A percentile compares a stretch with the other conserved stretches of the same genome.
These are phyloP conservation scores for Phycodurus eques DNA, from an alignment of 2,113 vertebrate species.

Conservation along the genomic window DNA sequence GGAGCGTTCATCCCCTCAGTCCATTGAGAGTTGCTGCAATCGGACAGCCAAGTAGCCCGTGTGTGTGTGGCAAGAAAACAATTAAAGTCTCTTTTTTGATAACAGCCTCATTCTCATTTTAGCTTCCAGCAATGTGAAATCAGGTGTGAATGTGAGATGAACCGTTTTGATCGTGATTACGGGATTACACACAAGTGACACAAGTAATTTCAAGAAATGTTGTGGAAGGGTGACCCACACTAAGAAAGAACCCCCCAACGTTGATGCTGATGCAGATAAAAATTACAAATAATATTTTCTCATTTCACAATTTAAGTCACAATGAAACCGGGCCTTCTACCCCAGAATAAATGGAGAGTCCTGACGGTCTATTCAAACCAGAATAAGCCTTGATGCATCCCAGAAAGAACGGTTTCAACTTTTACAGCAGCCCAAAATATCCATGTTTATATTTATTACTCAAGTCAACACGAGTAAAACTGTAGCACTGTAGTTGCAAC, in stretches of 20 bases:
- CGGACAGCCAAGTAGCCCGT: neutral
- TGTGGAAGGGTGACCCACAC: neutral
- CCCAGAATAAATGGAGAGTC: too few species aligned
- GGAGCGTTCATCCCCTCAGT: conserved; percentile 18
- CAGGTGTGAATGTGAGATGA: neutral
- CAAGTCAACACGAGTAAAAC: too few species aligned
- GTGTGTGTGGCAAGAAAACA: neutral
- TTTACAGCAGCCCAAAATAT: too few species aligned
- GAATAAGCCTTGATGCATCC: too few species aligned
- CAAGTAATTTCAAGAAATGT: neutral
- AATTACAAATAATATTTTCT: neutral
- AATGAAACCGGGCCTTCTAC: neutral
- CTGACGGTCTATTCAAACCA: too few species aligned
- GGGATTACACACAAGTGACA: neutral
- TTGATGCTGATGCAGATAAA: neutral
- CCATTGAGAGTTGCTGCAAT: neutral
- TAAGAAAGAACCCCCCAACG: neutral
- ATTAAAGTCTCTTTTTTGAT: neutral
- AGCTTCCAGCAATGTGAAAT: neutral
- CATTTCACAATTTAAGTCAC: neutral
- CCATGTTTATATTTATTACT: too few species aligned
- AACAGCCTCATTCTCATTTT: neutral
- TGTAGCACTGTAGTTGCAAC: too few species aligned
- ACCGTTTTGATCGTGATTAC: neutral
- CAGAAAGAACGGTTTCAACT: too few species aligned